Base-by-base conservation (phyloP, 2,888 invertebrate species). In the Tanaodytes sp. region DNA sequence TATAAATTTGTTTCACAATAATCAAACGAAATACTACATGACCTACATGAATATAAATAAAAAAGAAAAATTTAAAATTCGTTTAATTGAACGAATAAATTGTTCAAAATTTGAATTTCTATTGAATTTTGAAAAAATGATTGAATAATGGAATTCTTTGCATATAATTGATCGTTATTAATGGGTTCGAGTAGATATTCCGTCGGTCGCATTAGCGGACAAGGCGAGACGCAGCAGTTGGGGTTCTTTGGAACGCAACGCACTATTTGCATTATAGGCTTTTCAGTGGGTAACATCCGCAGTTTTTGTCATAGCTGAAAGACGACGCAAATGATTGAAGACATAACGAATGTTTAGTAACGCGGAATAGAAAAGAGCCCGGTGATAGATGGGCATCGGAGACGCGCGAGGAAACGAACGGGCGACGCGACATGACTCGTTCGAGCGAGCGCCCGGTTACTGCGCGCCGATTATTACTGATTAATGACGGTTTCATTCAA, bases 261-360 rank as follows among this genome's bases (percentile, higher is more conserved):
- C 59, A 37, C 51, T 51, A 45, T 61, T 52, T 61, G 61, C 33
- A 59, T 59, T 49, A n/a, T n/a, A 5, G 49, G 33, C 23, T 49
- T 55, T 48, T 36, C 48, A 20, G 49, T 33, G 36, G 40, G 42
- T 33, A 19, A 57, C 48, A 36, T 63, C 48, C 54, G 63, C 27
- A 46, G 48, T 49, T 65, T 65, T 57, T 65, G 65, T 51, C 58
- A 58, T 43, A 57, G 36, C 45, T 45, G 58, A 58, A 54, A 66
- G 54, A 54, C 39, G 58, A 58, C 55, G 59, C 57, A 63, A 49
- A 59, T 71, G 68, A 73, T 71, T 69, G 71, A 69, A 63, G 62
- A 66, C 65, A 66, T 59, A 68, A 61, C 71, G 68, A 73, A 69
- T 71, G 59, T 66, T 73, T 71, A 63, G 68, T 65, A 73, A 73